A percentile compares a stretch with the other conserved stretches of the same genome.
These are phyloP conservation scores for Amyelois transitella DNA, from an alignment of 1,140 invertebrate species.

Conservation along the genomic window DNA sequence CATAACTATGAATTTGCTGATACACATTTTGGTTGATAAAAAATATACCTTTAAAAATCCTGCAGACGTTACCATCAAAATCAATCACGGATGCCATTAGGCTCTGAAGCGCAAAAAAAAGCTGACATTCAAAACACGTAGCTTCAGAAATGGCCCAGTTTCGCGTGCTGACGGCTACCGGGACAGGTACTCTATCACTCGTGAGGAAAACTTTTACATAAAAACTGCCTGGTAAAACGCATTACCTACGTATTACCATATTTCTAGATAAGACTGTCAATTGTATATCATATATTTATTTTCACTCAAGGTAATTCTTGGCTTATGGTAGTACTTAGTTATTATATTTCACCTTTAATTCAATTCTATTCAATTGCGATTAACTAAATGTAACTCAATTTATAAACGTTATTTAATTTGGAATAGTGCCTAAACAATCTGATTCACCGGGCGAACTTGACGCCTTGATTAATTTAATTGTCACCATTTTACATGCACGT, in stretches of 20 bases:
- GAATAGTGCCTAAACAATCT: slow-evolving; percentile 14
- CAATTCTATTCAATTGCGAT: neutral
- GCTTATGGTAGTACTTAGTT: too few species aligned
- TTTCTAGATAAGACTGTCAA: too few species aligned
- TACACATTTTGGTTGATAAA: too few species aligned
- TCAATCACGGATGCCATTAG: slow-evolving; percentile 21
- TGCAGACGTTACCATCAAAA: slow-evolving; percentile 9
- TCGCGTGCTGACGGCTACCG: too few species aligned
- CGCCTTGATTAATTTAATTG: slow-evolving; percentile 23
- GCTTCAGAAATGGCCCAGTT: too few species aligned
- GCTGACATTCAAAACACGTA: slow-evolving; percentile 32
- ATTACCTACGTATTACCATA: too few species aligned
- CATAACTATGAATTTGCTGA: too few species aligned
- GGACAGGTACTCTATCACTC: too few species aligned
- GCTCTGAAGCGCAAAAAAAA: slow-evolving; percentile 3
- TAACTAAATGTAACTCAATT: neutral
- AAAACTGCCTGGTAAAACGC: too few species aligned
- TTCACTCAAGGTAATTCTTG: too few species aligned
- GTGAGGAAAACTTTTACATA: too few species aligned
- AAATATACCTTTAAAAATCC: neutral
- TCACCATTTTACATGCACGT: slow-evolving; percentile 1
- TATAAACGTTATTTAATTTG: slow-evolving; percentile 12
- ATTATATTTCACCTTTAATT: neutral
- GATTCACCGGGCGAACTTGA: slow-evolving; percentile 15
- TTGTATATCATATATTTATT: too few species aligned